Conservation (phyloP, 2,888 invertebrate genomes). For the Tryphoninae sp. region DNA sequence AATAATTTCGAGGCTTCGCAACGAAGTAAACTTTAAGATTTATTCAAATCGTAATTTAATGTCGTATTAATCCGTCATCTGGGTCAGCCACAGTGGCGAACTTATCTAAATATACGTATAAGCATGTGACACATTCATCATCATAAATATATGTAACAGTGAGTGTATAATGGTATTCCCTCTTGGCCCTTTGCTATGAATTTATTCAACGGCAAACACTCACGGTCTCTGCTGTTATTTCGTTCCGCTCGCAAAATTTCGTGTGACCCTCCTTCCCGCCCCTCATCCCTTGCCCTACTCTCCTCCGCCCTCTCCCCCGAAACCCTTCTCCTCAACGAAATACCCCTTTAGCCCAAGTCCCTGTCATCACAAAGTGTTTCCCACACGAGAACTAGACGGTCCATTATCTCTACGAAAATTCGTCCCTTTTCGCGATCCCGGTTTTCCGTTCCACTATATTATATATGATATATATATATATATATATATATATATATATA, state of each 20-base stretch:
- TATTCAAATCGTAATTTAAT: too few species aligned
- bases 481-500: constrained; percentile 27
- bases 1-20: too few species aligned
- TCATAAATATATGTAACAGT: background rate
- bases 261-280: background rate
- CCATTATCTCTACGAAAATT: constrained; percentile 63
- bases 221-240: constrained; percentile 37
- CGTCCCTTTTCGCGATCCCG: constrained; percentile 54
- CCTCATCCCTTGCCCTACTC: too few species aligned
- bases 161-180: background rate
- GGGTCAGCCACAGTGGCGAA: too few species aligned
- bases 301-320: too few species aligned
- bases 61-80: too few species aligned
- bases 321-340: background rate
- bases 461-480: constrained; percentile 14
- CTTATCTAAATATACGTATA: too few species aligned
- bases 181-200: constrained; percentile 9
- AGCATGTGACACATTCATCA: too few species aligned
- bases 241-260: constrained; percentile 42
- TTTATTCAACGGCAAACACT: constrained; percentile 48
- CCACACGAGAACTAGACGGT: constrained; percentile 56
- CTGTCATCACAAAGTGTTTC: constrained; percentile 64
- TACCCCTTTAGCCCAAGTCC: constrained; percentile 35
- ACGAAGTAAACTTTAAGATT: too few species aligned
- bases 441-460: constrained; percentile 19